A percentile compares a stretch with the other conserved stretches of the same genome.
These are phyloP conservation scores for Rhinogobio ventralis DNA, from an alignment of 2,797 vertebrate genomes.

Conservation along the genomic window DNA sequence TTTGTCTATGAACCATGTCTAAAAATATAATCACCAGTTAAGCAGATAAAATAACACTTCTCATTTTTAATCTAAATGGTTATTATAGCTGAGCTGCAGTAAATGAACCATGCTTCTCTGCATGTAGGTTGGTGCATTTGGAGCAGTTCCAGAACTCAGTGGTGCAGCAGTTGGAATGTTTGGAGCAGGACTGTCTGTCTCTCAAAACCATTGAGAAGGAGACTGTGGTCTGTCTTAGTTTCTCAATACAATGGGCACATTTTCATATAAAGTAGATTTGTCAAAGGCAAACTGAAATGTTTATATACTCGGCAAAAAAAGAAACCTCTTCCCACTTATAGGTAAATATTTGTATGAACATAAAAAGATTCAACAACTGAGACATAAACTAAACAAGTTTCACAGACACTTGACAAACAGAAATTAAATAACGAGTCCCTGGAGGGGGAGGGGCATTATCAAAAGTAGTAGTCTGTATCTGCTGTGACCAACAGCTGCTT, in stretches of 20 bases:
- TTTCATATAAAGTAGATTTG: not conserved
- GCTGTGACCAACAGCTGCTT: no score
- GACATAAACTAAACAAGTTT: not conserved
- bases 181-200: slow-evolving; percentile 76
- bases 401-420: not conserved
- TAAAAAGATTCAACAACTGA: not conserved
- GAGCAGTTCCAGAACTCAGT: slow-evolving; percentile 78
- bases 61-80: not conserved
- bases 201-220: slow-evolving; percentile 79
- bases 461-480: not conserved
- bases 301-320: not conserved
- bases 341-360: not conserved
- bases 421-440: not conserved
- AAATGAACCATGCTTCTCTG: not conserved
- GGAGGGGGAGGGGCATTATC: no score
- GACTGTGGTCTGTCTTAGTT: slow-evolving; percentile 71
- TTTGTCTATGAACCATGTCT: not conserved
- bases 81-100: not conserved
- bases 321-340: not conserved
- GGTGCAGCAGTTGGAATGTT: slow-evolving; percentile 74
- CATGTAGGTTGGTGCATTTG: slow-evolving; percentile 73
- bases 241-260: not conserved
- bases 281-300: not conserved
- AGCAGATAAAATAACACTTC: not conserved
- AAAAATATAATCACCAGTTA: not conserved